These are phyloP conservation scores for Anadara kagoshimensis DNA, from an alignment of 1,140 invertebrate species.

Conservation along the genomic window DNA sequence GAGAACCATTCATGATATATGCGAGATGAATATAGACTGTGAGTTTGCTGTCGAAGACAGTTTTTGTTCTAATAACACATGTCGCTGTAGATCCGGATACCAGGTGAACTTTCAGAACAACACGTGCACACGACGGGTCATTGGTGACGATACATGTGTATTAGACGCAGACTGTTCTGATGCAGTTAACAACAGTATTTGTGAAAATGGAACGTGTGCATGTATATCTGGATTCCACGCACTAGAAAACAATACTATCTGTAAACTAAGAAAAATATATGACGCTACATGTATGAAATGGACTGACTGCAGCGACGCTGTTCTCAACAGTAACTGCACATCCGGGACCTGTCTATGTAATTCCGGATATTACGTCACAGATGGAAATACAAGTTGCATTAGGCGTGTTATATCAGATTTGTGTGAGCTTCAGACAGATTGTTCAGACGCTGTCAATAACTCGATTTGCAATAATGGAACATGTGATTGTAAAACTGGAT, in stretches of 20 bases:
- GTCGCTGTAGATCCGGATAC: conserved; percentile 11
- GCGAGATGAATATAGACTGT: not conserved
- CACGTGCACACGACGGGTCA: not conserved
- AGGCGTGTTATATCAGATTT: conserved; percentile 1
- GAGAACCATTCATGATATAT: not conserved
- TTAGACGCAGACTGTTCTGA: conserved; percentile 8
- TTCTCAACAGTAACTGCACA: conserved; percentile 4
- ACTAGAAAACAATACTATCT: not conserved
- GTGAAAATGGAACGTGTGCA: conserved; percentile 8
- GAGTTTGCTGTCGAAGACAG: not conserved
- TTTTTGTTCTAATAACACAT: conserved; percentile 6
- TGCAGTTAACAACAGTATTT: not conserved
- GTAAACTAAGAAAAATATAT: not conserved
- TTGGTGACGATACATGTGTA: not conserved
- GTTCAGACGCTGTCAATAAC: not conserved
- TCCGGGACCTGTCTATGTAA: not conserved
- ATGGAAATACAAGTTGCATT: not conserved
- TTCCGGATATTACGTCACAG: not conserved
- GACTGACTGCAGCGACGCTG: conserved; percentile 3
- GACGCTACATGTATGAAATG: not conserved
- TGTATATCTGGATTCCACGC: not conserved
- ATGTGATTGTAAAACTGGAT: conserved; percentile 3
- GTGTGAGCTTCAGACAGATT: conserved; percentile 2
- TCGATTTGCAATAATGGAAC: not conserved
- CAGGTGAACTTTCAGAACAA: no score